Conservation (phyloP, 2,797 vertebrate genomes). For the Pristis pectinata region DNA sequence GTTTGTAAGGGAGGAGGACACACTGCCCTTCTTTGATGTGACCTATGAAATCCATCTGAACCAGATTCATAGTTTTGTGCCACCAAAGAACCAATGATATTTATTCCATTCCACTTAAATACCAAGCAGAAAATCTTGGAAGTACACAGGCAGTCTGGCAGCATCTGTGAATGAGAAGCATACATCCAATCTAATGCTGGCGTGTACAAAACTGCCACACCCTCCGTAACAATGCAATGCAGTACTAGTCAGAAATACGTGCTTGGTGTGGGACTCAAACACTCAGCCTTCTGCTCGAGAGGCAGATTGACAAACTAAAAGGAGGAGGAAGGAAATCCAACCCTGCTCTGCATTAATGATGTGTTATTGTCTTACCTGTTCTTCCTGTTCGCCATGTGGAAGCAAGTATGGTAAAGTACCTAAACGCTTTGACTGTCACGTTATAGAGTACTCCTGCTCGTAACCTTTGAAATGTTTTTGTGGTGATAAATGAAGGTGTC, state of each 20-base stretch:
- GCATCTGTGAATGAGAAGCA: too few species aligned
- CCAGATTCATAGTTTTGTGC: too few species aligned
- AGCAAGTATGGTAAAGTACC: conserved; percentile 48
- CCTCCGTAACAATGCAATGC: neutral
- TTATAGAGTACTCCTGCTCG: conserved; percentile 56
- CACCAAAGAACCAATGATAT: too few species aligned
- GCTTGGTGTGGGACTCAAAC: neutral
- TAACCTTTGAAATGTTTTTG: conserved; percentile 52
- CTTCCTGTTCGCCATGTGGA: conserved; percentile 33
- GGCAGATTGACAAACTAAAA: neutral
- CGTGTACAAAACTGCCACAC: neutral
- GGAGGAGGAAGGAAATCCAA: neutral
- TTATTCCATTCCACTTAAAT: too few species aligned
- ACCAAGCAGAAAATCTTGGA: too few species aligned
- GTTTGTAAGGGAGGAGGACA: neutral
- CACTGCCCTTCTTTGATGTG: neutral
- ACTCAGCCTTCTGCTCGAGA: neutral
- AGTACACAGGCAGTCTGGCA: too few species aligned
- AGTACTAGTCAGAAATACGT: neutral
- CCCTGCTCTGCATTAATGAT: neutral
- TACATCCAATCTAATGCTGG: neutral
- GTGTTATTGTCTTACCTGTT: conserved; percentile 54
- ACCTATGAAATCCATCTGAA: neutral
- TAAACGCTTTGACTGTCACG: conserved; percentile 61
- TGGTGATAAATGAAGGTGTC: neutral